Evolutionary conservation across 2,113 vertebrate species (phyloP).

Genomic region (Cynoglossus semilaevis): DNA sequence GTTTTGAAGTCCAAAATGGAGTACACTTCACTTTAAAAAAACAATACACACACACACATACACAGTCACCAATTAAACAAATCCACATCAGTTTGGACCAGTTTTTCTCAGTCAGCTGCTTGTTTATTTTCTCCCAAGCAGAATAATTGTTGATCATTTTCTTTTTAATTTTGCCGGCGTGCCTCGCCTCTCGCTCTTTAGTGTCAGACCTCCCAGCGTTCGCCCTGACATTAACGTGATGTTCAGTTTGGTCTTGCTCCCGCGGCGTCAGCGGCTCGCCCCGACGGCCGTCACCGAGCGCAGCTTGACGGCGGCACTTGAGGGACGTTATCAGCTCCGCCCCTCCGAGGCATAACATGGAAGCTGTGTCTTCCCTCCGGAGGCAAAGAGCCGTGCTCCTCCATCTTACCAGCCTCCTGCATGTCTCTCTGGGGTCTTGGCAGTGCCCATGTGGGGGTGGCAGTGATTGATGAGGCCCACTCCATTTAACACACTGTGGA

Average conservation of each 20-base stretch:
- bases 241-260: slow-evolving; percentile 55
- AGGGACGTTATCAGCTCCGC: slow-evolving; percentile 62
- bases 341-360: slow-evolving; percentile 63
- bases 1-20: slow-evolving; percentile 70
- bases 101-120: slow-evolving; percentile 35
- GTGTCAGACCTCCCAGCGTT: slow-evolving; percentile 59
- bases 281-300: slow-evolving; percentile 56
- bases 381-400: slow-evolving; percentile 60
- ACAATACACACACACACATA: slow-evolving; percentile 52
- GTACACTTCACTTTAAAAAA: slow-evolving; percentile 68
- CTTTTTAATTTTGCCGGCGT: slow-evolving; percentile 64
- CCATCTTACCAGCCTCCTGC: slow-evolving; percentile 56
- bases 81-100: slow-evolving; percentile 34
- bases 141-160: slow-evolving; percentile 69
- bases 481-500: slow-evolving; percentile 66
- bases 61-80: slow-evolving; percentile 44
- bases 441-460: slow-evolving; percentile 66
- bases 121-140: slow-evolving; percentile 54
- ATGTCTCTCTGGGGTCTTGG: slow-evolving; percentile 62
- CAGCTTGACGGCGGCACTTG: slow-evolving; percentile 63
- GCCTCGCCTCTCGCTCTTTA: slow-evolving; percentile 53
- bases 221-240: slow-evolving; percentile 60
- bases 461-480: slow-evolving; percentile 72
- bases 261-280: slow-evolving; percentile 15
- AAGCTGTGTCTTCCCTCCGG: slow-evolving; percentile 49